Percentiles rank a stretch among this genome's conserved stretches.
Conservation (phyloP, 2,888 invertebrate species). For the Thumatha senex region DNA sequence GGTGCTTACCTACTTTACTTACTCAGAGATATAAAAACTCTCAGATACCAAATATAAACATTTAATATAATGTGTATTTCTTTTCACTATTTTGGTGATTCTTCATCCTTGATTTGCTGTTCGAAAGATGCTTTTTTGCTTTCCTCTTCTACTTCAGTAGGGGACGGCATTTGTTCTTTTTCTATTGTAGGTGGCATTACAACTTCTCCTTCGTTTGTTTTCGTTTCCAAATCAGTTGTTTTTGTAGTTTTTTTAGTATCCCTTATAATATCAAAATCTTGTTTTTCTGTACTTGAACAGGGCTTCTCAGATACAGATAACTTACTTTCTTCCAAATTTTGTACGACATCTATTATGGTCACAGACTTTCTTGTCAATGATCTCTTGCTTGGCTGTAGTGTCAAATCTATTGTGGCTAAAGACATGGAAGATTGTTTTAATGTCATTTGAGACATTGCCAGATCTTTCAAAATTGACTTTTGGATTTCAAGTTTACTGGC, state of each 20-base stretch:
- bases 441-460: slow-evolving; percentile 53
- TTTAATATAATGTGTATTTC: too few relatives aligned
- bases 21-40: too few relatives aligned
- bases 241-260: background rate
- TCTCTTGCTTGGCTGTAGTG: slow-evolving; percentile 25
- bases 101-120: background rate
- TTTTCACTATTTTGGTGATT: background rate
- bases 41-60: too few relatives aligned
- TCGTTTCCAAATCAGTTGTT: background rate
- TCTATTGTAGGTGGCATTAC: background rate
- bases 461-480: slow-evolving; percentile 69
- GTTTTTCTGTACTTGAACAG: background rate
- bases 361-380: background rate
- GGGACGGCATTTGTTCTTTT: background rate
- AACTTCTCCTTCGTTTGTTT: background rate
- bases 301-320: slow-evolving; percentile 22
- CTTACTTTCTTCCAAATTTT: slow-evolving; percentile 47
- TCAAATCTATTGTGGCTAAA: slow-evolving; percentile 27
- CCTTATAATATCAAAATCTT: background rate
- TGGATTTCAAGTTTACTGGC: slow-evolving; percentile 34
- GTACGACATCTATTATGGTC: slow-evolving; percentile 11
- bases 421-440: background rate
- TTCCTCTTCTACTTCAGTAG: background rate
- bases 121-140: background rate
- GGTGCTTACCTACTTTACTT: too few relatives aligned